Evolutionary conservation across 2,888 invertebrate species (phyloP), one percentile per base, ranked within the genome.

Genomic region (Lycaena phlaeas): DNA sequence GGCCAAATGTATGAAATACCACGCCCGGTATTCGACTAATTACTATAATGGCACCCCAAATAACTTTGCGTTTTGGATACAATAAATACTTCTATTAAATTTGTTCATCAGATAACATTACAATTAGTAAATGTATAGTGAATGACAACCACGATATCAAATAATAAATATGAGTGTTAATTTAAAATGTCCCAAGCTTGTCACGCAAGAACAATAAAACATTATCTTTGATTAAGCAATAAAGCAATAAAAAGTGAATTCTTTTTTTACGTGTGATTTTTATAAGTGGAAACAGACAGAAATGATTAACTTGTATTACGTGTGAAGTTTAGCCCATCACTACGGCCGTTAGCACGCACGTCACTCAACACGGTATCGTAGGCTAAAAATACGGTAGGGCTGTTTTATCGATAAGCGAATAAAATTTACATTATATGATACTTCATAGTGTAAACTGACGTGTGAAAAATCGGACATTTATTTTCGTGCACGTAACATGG

Each of bases 271-370:
- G 25, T 28, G 29, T 74, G 67, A 74, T 55, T 64, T 57, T 60
- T 53, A 41, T 61, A 57, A 55, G 50, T 59, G 53, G 45, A 54
- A 53, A 62, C 55, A 60, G 63, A 67, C 63, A 64, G 61, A 61
- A 61, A 66, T 71, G 66, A 76, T 69, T 67, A 63, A 58, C 61
- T 61, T 57, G 62, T 68, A 64, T 71, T 51, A 70, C 69, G 68
- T 72, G 74, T 71, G 69, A 74, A 71, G 70, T 70, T 70, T 68
- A 62, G 58, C 64, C 56, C 61, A 64, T 68, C 59, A 61, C 62
- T 62, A 62, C 55, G 76, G 77, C 72, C 74, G 73, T 67, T 51
- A 50, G 55, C 67, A 70, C 64, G 72, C 76, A 77, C 74, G 72
- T 49, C 53, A 6, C 34, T 47, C 51, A 51, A 49, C 51, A 56